These are phyloP conservation scores for Pseudoips prasinana DNA, from an alignment of 2,888 invertebrate species.

Conservation along the genomic window DNA sequence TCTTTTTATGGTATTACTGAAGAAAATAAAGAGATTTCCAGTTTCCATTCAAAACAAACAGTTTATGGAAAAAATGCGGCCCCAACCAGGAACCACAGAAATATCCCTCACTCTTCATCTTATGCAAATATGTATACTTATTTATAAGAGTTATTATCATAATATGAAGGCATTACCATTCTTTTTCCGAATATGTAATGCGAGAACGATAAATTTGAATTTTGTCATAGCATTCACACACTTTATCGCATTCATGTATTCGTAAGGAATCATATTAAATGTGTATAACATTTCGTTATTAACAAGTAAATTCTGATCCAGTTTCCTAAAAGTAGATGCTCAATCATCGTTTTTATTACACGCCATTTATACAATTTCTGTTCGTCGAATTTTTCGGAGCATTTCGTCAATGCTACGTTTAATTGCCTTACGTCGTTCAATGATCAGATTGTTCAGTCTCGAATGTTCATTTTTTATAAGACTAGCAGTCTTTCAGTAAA, in stretches of 20 bases:
- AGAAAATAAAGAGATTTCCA: no score
- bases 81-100: no score
- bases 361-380: not conserved
- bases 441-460: no score
- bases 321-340: not conserved
- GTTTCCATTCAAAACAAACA: no score
- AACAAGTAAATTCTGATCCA: not conserved
- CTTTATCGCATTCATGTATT: conserved; percentile 30
- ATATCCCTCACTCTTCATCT: conserved; percentile 21
- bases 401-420: not conserved
- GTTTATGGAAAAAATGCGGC: no score
- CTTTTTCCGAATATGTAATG: conserved; percentile 34
- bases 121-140: conserved; percentile 27
- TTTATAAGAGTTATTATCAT: conserved; percentile 39
- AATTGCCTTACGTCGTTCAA: not conserved
- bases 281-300: conserved; percentile 7
- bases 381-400: not conserved
- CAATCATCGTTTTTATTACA: conserved; percentile 5
- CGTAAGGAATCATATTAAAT: conserved; percentile 24
- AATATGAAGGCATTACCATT: conserved; percentile 36
- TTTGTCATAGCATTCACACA: conserved; percentile 34
- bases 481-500: no score
- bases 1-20: no score
- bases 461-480: no score
- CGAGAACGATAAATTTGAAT: conserved; percentile 35